phyloP scores from a whole-genome alignment of 1,140 invertebrate species.

The Drosophila burlai region DNA sequence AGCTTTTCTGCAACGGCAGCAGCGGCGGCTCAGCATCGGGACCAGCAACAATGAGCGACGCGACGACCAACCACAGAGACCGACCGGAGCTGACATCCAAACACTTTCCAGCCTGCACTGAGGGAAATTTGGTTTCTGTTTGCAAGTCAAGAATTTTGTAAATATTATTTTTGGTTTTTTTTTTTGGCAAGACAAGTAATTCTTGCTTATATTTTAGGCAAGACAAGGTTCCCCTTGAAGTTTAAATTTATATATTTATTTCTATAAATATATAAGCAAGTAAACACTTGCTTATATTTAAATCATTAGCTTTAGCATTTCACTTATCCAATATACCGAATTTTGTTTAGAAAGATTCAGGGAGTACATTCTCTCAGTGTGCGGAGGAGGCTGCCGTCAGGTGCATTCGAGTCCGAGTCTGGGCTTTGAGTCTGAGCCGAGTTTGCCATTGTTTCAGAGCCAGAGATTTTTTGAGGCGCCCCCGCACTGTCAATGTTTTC shows the following conservation, averaged over 20 bases:
- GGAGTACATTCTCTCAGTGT: conserved; percentile 4
- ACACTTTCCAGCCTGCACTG: conserved; percentile 54
- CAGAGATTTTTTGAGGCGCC: conserved; percentile 48
- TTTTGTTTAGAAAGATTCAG: background rate
- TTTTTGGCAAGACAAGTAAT: too few species aligned
- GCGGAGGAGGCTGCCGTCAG: conserved; percentile 14
- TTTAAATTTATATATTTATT: too few species aligned
- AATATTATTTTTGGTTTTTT: too few species aligned
- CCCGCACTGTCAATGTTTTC: conserved; percentile 57
- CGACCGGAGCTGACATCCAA: conserved; percentile 32
- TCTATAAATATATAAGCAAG: too few species aligned
- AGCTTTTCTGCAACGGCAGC: conserved; percentile 61
- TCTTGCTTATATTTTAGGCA: too few species aligned
- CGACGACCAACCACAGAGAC: conserved; percentile 74
- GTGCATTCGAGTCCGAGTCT: conserved; percentile 35
- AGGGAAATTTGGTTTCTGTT: background rate
- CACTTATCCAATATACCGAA: too few species aligned
- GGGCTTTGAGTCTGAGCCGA: conserved; percentile 16
- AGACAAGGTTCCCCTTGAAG: too few species aligned
- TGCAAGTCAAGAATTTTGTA: background rate
- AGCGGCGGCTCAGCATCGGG: conserved; percentile 6
- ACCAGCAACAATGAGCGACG: conserved; percentile 40
- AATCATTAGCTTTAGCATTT: background rate
- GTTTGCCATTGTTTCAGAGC: conserved; percentile 47
- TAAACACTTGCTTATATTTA: too few species aligned